Conservation (phyloP, 2,888 invertebrate genomes). For the Aproaerema taeniolella region DNA sequence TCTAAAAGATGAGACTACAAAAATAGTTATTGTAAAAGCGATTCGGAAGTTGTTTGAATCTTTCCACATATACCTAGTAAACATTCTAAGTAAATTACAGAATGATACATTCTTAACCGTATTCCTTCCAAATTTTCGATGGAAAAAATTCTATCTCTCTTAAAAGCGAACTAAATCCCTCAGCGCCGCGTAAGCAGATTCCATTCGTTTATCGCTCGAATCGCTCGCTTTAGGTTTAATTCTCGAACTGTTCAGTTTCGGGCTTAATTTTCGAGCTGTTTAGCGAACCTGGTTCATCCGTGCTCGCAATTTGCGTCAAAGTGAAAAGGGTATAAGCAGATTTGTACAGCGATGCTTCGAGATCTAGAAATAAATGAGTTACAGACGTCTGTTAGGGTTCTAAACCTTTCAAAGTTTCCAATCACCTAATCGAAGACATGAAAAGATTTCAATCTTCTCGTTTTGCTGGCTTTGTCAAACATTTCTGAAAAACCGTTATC, state of each 20-base stretch:
- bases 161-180: constrained; percentile 5
- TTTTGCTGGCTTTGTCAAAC: too few relatives aligned
- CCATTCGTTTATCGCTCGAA: constrained; percentile 46
- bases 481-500: too few relatives aligned
- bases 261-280: constrained; percentile 49
- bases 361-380: too few relatives aligned
- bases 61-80: too few relatives aligned
- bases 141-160: neutral
- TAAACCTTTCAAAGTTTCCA: too few relatives aligned
- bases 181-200: constrained; percentile 25
- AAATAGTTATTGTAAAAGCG: too few relatives aligned
- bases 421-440: too few relatives aligned
- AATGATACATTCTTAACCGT: neutral
- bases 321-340: constrained; percentile 23
- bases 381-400: too few relatives aligned
- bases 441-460: too few relatives aligned
- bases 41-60: too few relatives aligned
- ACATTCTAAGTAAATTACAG: too few relatives aligned
- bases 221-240: constrained; percentile 44
- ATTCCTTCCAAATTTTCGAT: neutral
- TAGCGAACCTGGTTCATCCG: constrained; percentile 32
- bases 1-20: too few relatives aligned
- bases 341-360: constrained; percentile 17
- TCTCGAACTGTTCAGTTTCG: constrained; percentile 41
- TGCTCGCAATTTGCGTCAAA: constrained; percentile 18